Evolutionary conservation across 1,140 invertebrate genomes (phyloP), one percentile per base, ranked within the genome.

Genomic region (Heliconius himera): DNA sequence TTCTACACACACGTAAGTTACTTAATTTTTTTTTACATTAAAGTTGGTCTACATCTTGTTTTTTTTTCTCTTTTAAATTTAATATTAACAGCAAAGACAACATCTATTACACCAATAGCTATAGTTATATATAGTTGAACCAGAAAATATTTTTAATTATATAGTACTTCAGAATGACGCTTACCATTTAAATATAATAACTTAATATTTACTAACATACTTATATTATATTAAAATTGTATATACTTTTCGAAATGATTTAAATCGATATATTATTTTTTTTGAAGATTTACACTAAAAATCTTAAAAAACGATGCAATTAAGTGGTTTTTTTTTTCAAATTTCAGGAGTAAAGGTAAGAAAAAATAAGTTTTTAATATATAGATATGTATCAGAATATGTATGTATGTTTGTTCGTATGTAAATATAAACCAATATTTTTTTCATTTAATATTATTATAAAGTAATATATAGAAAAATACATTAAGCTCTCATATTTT

Each of bases 71-170:
- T 46, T 56, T 56, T 22, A 79, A 70, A 66, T 66, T 66, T 79
- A 79, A 76, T 83, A 77, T 84, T 83, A 88, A 89, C 87, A 88
- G 79, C 84, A 83, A 88, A 81, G 82, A 89, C 88, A 86, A 89
- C 88, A 89, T 76, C 88, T 87, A 87, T 80, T 60, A 85, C 83
- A 80, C 70, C 83, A 82, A 84, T 83, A 82, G 73, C 81, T 84
- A 46, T 46, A 82, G 1, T 33, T 56, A 36, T 72, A 71, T 84
- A 82, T 36, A 73, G 51, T 73, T 72, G 71, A 46, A 66, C 54
- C 41, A 60, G 70, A 76, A 66, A 76, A 76, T 75, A 79, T 49
- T 54, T 80, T 81, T 82, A 83, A 82, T 81, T 81, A 51, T 51
- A 51, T 51, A 51, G 18, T 51, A 51, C 38, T 29, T 26, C 38